Conservation (phyloP, 2,888 invertebrate genomes). For the Andricus curvator region DNA sequence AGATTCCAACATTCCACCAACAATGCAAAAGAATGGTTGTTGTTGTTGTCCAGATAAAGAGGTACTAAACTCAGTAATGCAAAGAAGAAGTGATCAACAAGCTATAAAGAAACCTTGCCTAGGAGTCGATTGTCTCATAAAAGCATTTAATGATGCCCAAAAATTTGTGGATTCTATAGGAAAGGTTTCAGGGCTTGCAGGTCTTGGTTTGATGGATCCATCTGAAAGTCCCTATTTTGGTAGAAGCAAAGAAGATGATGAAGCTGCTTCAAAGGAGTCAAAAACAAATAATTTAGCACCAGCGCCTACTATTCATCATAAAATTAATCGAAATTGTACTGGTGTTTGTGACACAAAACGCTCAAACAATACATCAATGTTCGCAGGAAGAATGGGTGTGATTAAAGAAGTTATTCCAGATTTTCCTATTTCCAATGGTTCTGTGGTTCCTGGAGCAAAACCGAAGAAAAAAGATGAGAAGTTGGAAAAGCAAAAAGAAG, state of each 20-base stretch:
- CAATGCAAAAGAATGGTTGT: not conserved
- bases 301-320: not conserved
- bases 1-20: not conserved
- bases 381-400: slow-evolving; percentile 49
- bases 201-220: slow-evolving; percentile 69
- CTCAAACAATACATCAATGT: not conserved
- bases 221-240: slow-evolving; percentile 71
- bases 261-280: not conserved
- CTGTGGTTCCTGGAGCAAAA: slow-evolving; percentile 43
- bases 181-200: slow-evolving; percentile 67
- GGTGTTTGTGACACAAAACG: not conserved
- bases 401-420: slow-evolving; percentile 63
- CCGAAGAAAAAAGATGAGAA: slow-evolving; percentile 55
- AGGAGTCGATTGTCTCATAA: slow-evolving; percentile 65
- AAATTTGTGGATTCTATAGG: slow-evolving; percentile 71
- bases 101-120: slow-evolving; percentile 12
- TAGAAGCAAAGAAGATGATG: slow-evolving; percentile 50
- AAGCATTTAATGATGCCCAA: slow-evolving; percentile 68
- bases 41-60: slow-evolving; percentile 1
- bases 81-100: not conserved
- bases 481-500: slow-evolving; percentile 53
- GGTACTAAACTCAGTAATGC: not conserved
- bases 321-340: not conserved
- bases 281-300: slow-evolving; percentile 10
- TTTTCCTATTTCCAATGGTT: slow-evolving; percentile 53